A percentile compares a stretch with the other conserved stretches of the same genome.
phyloP scores from a whole-genome alignment of 2,797 vertebrate genomes.

The Danio albolineatus region DNA sequence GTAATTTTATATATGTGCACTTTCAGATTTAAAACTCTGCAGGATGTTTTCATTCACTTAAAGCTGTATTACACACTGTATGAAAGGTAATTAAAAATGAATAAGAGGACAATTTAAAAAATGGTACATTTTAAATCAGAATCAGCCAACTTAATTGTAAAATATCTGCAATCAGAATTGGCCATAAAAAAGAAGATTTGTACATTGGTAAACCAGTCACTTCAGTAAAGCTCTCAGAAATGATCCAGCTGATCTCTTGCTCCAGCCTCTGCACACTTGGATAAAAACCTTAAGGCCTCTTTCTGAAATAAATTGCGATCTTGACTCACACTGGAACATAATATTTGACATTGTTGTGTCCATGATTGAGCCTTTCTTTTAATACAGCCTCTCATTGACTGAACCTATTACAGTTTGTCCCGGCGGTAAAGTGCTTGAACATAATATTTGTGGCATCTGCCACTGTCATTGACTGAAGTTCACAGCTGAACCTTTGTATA shows the following conservation, averaged over 20 bases:
- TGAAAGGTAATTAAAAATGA: too few species aligned
- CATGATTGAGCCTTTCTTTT: conserved; percentile 15
- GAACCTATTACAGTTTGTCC: conserved; percentile 11
- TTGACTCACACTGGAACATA: background rate
- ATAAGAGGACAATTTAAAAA: too few species aligned
- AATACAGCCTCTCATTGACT: conserved; percentile 8
- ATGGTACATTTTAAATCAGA: too few species aligned
- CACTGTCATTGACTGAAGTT: conserved; percentile 20
- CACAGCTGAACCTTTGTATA: background rate
- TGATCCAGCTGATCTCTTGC: conserved; percentile 12
- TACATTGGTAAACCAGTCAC: conserved; percentile 20
- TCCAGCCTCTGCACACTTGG: background rate
- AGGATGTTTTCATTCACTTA: too few species aligned
- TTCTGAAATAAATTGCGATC: conserved; percentile 19
- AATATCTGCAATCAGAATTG: too few species aligned
- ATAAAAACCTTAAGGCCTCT: conserved; percentile 13
- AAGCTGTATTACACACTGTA: too few species aligned
- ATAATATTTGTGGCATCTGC: conserved; percentile 10
- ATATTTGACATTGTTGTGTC: conserved; percentile 27
- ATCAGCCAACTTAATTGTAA: too few species aligned
- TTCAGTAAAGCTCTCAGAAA: conserved; percentile 18
- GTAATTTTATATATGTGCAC: too few species aligned
- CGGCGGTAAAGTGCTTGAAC: conserved; percentile 3
- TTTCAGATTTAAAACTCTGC: too few species aligned
- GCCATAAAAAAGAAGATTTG: too few species aligned